Conservation (phyloP, 2,113 vertebrate species). For the Myrmecophaga tridactyla region DNA sequence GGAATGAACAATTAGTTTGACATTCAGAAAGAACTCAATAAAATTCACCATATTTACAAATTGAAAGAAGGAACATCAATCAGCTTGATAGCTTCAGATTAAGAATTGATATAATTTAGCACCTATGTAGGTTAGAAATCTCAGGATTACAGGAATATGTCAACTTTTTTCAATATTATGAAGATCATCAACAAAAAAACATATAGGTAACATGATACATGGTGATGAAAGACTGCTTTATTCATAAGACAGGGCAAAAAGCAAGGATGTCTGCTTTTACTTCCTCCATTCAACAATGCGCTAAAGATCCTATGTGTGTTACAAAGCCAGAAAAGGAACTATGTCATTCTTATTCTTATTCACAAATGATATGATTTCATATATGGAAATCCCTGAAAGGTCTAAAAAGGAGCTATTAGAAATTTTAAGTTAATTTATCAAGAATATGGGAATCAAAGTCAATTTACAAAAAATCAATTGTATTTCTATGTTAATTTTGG, state of each 20-base stretch:
- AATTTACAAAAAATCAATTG: background rate
- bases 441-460: background rate
- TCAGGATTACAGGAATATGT: background rate
- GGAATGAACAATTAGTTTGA: background rate
- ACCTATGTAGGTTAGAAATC: background rate
- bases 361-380: background rate
- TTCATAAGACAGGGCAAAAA: background rate
- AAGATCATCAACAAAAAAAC: background rate
- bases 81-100: background rate
- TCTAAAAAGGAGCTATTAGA: background rate
- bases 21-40: background rate
- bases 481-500: background rate
- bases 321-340: background rate
- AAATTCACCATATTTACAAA: background rate
- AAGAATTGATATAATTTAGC: background rate
- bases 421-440: background rate
- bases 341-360: too few relatives aligned
- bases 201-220: background rate
- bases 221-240: background rate
- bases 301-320: rapidly evolving
- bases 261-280: background rate
- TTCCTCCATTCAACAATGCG: too few relatives aligned
- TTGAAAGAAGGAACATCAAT: background rate
- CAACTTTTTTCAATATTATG: rapidly evolving
- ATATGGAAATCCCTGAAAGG: background rate